Evolutionary conservation across 92 coral and sea anemone species (phyloP), one percentile per base, ranked within the genome.

Genomic region (Virgularia gustaviana): DNA sequence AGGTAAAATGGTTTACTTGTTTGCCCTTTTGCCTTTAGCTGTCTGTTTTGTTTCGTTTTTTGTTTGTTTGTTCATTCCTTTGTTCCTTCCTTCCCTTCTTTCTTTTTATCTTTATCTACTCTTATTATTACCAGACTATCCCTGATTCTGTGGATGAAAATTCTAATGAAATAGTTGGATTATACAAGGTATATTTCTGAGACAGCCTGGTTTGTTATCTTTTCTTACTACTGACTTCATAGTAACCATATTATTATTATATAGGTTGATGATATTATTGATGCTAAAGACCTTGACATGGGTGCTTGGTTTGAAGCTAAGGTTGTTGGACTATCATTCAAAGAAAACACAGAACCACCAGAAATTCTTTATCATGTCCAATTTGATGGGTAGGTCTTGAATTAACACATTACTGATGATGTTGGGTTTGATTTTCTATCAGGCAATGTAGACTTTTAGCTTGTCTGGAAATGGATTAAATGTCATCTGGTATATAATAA

Each of bases 281-380:
- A 94, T 80, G 99, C 90, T 10, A 89, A 84, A 54, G 99, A 94
- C 24, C 88, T 89, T 10, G 88, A 76, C 53, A 89, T 94, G 94
- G 99, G 99, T 20, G 99, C 99, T 5, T 94, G 99, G 99, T 94
- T 94, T 89, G 99, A 94, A 63, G 96, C 96, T n/a, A 85, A 87
- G 56, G 67, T 94, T 53, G 88, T 85, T 18, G 90, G 79, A 32
- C 34, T 82, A 25, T 87, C 90, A 44, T 38, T 89, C 35, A 81
- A 80, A 34, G 78, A 80, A 64, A 82, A 77, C 39, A 37, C 64
- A 37, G 79, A 87, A 42, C 79, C 73, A 28, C 49, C 70, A 30
- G 75, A 96, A 22, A 71, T 94, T 38, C 53, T 85, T 18, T 94
- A 94, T 61, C 96, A 94, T 80, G 95, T 94, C 29, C 81, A 76